Conservation (phyloP, 2,113 vertebrate genomes). For the Machaerirhynchus nigripectus region DNA sequence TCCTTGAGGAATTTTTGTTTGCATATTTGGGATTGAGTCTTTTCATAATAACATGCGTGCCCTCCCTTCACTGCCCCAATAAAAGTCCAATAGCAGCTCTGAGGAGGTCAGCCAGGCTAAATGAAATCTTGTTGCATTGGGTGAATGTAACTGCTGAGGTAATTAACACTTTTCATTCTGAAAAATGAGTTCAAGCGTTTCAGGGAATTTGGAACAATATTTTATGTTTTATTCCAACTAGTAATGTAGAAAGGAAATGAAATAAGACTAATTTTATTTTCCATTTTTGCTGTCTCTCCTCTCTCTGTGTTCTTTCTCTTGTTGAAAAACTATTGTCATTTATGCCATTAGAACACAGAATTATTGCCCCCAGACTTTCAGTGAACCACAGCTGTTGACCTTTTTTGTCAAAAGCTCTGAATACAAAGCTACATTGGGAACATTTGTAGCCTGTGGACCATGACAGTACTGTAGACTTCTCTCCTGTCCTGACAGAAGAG, state of each 20-base stretch:
- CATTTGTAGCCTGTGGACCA: conserved; percentile 57
- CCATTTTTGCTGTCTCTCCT: conserved; percentile 34
- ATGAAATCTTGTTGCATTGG: background rate
- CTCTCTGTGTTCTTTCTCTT: conserved; percentile 36
- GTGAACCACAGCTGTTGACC: conserved; percentile 55
- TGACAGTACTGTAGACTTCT: conserved; percentile 41
- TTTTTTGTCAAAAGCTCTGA: conserved; percentile 51
- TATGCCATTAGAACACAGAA: conserved; percentile 55
- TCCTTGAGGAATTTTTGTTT: background rate
- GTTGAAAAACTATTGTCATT: conserved; percentile 66
- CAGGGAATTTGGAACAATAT: conserved; percentile 20
- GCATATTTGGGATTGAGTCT: background rate
- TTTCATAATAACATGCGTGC: background rate
- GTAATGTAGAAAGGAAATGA: conserved; percentile 65
- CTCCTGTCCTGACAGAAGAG: conserved; percentile 24
- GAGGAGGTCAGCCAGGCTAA: background rate
- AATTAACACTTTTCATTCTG: conserved; percentile 46
- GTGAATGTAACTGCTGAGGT: conserved; percentile 32
- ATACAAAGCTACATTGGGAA: conserved; percentile 52
- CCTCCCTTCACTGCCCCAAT: background rate
- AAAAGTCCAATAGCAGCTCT: background rate
- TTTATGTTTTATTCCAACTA: conserved; percentile 10
- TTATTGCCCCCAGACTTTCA: conserved; percentile 58
- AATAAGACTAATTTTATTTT: conserved; percentile 70
- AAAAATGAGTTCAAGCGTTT: conserved; percentile 36